phyloP scores from a whole-genome alignment of 35 echinoderm and acorn worm genomes.

The Amphiura filiformis region DNA sequence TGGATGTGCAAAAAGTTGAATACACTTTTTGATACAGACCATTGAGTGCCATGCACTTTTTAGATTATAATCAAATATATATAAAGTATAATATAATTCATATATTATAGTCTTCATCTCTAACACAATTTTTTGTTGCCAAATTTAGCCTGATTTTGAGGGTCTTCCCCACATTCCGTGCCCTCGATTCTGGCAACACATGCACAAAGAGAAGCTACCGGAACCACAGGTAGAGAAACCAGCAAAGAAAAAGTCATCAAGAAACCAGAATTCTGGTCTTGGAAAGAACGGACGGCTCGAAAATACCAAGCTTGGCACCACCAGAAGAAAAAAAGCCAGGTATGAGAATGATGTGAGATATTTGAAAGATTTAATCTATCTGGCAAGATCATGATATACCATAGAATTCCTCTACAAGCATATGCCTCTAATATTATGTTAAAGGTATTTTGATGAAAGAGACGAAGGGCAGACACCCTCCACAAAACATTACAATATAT shows the following conservation, averaged over 20 bases:
- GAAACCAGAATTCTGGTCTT: conserved; percentile 92
- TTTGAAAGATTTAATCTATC: no score
- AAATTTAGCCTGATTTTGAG: conserved; percentile 64
- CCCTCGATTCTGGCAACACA: conserved; percentile 76
- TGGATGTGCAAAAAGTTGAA: no score
- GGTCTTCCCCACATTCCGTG: conserved; percentile 59
- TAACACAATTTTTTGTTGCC: no score
- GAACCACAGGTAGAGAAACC: conserved; percentile 1
- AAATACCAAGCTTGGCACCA: conserved; percentile 25
- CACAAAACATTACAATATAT: no score
- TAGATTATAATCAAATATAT: background rate
- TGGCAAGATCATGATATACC: no score
- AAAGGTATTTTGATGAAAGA: no score
- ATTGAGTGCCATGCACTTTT: no score
- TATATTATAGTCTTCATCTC: background rate
- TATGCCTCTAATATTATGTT: no score
- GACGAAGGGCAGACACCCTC: no score
- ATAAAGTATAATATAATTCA: background rate
- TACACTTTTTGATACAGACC: no score
- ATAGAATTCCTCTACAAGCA: no score
- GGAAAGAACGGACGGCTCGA: conserved; percentile 65
- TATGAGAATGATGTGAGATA: background rate
- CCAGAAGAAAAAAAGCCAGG: conserved; percentile 6
- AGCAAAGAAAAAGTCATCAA: conserved; percentile 40
- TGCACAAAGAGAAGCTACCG: conserved; percentile 43